Base-by-base conservation (phyloP, 2,113 vertebrate species). In the Cervus canadensis region DNA sequence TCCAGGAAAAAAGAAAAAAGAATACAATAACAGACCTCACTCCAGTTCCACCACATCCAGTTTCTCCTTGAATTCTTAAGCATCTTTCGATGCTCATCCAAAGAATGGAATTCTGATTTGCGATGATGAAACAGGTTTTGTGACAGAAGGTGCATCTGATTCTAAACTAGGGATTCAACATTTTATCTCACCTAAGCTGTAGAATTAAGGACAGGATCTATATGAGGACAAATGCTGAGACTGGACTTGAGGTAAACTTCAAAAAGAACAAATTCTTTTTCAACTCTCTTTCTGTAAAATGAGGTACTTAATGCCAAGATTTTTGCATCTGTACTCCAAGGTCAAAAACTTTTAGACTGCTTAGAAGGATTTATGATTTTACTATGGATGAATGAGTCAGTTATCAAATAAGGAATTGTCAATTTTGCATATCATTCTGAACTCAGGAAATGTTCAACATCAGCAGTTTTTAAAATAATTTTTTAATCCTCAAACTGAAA, bases 361-460 rank as follows among this genome's bases (percentile, higher is more conserved):
- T 40, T 43, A 48, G 74, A 81, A 94, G 45, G 78, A n/a, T 97
- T 96, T 62, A 86, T 76, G 57, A 83, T 36, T 9, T 89, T 95
- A 95, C 54, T n/a, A 13, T n/a, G 12, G 52, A 71, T 54, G 67
- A 87, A 93, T 4, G 84, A 94, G 36, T 79, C 25, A 81, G 89
- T 62, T 74, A 84, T 83, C 87, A 96, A 97, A 88, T 28, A 23
- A 79, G 45, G n/a, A 83, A 89, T 8, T 83, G 33, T 89, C n/a
- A 43, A 50, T 76, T 90, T 9, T 2, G 25, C 4, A 13, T 36
- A 83, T 76, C 52, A 84, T 85, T 43, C 43, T 87, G 40, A 91
- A 91, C 21, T 76, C 78, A 76, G 48, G 60, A 59, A 97, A 94
- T 82, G 93, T 76, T 93, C 74, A 59, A 57, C 28, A 33, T 98